Evolutionary conservation across 2,113 vertebrate genomes (phyloP).

Genomic region (Forbesichthys agassizii): DNA sequence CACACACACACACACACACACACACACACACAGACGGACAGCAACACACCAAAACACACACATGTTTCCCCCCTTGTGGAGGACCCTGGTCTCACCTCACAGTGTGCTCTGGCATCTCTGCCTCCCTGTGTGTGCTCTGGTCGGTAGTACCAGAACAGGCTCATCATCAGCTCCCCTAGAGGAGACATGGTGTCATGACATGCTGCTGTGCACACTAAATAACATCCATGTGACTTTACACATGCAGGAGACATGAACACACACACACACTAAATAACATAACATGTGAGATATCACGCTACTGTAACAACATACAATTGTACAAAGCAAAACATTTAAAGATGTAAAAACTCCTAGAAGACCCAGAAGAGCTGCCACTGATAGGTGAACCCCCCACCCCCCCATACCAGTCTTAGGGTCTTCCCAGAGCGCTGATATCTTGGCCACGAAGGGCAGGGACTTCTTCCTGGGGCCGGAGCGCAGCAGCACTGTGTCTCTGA

Average conservation of each 20-base stretch:
- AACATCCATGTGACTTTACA: no score
- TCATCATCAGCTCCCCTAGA: constrained; percentile 99
- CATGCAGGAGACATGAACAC: no score
- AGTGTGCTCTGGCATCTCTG: constrained; percentile 93
- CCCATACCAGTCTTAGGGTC: constrained; percentile 93
- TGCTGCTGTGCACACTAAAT: no score
- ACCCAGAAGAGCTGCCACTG: no score
- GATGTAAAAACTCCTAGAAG: no score
- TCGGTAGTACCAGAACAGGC: constrained; percentile 98
- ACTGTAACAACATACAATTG: no score
- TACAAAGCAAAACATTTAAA: no score
- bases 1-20: no score
- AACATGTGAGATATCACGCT: no score
- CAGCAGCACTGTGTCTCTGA: constrained; percentile 93
- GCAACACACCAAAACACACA: no score
- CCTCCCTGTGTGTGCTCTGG: constrained; percentile 98
- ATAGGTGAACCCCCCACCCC: not conserved
- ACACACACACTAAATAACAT: no score
- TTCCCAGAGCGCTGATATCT: constrained; percentile 97
- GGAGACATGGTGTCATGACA: not conserved
- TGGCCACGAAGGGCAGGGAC: constrained; percentile 95
- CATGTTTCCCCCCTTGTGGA: not conserved
- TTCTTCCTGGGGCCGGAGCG: constrained; percentile 96
- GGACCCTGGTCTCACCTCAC: constrained; percentile 82
- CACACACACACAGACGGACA: no score